Base-by-base conservation (phyloP, 2,888 invertebrate species). In the Dexiosoma caninum region DNA sequence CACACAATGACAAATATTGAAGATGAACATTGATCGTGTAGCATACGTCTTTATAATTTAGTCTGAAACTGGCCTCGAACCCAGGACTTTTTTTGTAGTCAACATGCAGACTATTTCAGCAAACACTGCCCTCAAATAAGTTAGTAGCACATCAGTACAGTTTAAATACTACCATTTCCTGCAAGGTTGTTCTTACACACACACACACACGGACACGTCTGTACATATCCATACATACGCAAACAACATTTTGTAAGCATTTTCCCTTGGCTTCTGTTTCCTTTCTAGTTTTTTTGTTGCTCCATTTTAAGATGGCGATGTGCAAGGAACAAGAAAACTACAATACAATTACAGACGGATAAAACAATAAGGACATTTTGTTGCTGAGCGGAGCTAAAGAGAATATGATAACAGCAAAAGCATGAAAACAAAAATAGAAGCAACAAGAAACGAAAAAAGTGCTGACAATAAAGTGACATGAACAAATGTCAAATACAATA, bases 401-500 rank as follows among this genome's bases (percentile, higher is more conserved):
- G 42, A 3, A 44, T 23, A 74, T 12, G 27, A 51, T 9, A 44
- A 70, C 10, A 42, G 37, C 59, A 32, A 76, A 42, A 51, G 53
- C 37, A 53, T 49, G 37, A 51, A 44, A 64, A 53, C 59, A 71
- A 64, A 40, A 71, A 76, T 64, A 74, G 76, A 69, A 62, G 4
- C 27, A 6, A 27, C 3, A 27, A 27, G 6, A 27, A 27, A 27
- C 62, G 78, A 70, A 78, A 82, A 84, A 84, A 83, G 71, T 81
- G 83, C 83, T 84, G 84, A 84, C 84, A 84, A 78, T 79, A 69
- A 83, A 82, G 77, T 80, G 84, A 83, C 84, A 82, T 78, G 79
- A 82, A 84, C 84, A 84, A 82, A 82, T 84, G 84, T 84, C 84
- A 83, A 80, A 83, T 84, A 77, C 84, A 84, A 83, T 84, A 84